Base-by-base conservation (phyloP, 2,888 invertebrate species). In the Drosophila prostipennis region DNA sequence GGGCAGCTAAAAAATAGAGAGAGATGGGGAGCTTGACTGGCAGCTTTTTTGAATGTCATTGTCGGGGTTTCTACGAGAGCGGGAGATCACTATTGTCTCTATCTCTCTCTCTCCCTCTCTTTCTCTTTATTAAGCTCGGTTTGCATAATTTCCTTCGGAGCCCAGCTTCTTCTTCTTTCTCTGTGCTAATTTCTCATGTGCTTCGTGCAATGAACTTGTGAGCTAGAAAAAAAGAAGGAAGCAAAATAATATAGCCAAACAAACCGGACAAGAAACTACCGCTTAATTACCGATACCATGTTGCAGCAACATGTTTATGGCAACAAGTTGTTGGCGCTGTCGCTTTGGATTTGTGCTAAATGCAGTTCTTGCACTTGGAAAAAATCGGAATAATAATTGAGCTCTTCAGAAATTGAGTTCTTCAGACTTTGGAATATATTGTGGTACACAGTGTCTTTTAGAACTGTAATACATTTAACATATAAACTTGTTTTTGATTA, bases 11-110 rank as follows among this genome's bases (percentile, higher is more conserved):
- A 32, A 11, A 32, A 54, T n/a, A 29, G 48, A 48, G 46, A 49
- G 51, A 39, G 43, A 34, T 61, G 32, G 72, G 32, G 72, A 87
- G 89, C 84, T 70, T 67, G 86, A 77, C 77, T 72, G 81, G 86
- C 85, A 74, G 88, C 88, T 82, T 85, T 82, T 85, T 89, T 85
- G 84, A 85, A 85, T 85, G 85, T 85, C 85, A 85, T 89, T 85
- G 85, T 46, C 89, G 75, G 51, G 76, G 72, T 61, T 53, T 68
- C 65, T 57, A 54, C 45, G 55, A 60, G 71, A 61, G 56, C 49
- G 43, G 23, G 34, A 23, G 19, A 10, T 70, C 43, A 29, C 39
- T 46, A 42, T 64, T 72, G 37, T 54, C 29, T 76, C 51, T 76
- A 48, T 42, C 4, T 54, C 29, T 76, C 51, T 76, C 51, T 42